A percentile compares a stretch with the other conserved stretches of the same genome.
Evolutionary conservation across 2,113 vertebrate genomes (phyloP).

Genomic region (Phylloscopus trochiloides): DNA sequence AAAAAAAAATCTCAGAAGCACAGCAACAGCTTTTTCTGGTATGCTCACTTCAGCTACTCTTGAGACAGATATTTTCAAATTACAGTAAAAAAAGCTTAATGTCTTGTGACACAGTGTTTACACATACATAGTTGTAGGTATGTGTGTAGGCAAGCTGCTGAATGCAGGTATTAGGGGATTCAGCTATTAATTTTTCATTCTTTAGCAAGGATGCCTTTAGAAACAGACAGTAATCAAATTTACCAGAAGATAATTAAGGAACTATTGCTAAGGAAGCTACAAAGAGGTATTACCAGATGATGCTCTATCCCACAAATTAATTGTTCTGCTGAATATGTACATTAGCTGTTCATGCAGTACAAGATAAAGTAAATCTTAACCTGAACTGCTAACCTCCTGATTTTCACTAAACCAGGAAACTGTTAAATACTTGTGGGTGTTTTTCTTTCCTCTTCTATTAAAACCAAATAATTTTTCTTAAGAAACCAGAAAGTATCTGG

Average conservation of each 20-base stretch:
- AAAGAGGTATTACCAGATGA: not conserved
- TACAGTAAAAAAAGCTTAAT: not conserved
- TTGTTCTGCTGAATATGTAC: not conserved
- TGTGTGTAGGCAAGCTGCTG: not conserved
- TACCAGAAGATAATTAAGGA: not conserved
- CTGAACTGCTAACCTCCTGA: not conserved
- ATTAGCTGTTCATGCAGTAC: not conserved
- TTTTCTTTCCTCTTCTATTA: not conserved
- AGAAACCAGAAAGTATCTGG: not conserved
- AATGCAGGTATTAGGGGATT: not conserved
- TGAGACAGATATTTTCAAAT: not conserved
- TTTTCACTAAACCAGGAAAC: not conserved
- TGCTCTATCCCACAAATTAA: not conserved
- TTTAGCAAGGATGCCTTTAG: not conserved
- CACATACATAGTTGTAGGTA: not conserved
- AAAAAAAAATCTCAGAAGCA: not conserved
- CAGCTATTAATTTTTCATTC: not conserved
- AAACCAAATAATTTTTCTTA: not conserved
- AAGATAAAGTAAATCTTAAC: not conserved
- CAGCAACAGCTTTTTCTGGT: not conserved
- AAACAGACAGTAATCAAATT: not conserved
- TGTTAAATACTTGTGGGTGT: not conserved
- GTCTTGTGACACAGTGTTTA: not conserved
- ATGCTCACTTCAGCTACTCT: not conserved
- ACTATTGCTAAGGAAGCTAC: not conserved